phyloP scores from a whole-genome alignment of 1,140 invertebrate genomes.

The Scaptodrosophila lebanonensis region DNA sequence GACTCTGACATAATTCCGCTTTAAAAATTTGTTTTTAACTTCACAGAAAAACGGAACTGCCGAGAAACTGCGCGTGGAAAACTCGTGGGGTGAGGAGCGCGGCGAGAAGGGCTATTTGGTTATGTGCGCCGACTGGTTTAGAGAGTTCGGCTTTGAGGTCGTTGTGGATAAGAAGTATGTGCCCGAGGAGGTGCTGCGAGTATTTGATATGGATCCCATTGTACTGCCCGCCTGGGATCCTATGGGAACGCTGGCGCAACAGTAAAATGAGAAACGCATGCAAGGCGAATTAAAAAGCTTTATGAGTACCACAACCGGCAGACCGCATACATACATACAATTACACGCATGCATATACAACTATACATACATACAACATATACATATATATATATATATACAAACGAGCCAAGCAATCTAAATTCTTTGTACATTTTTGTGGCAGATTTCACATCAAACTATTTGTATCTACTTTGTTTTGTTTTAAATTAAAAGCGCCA shows the following conservation, averaged over 20 bases:
- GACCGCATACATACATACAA: conserved; percentile 13
- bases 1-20: neutral
- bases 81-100: conserved; percentile 93
- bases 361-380: conserved; percentile 4
- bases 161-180: conserved; percentile 92
- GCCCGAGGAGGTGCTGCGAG: conserved; percentile 84
- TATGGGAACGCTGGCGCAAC: conserved; percentile 89
- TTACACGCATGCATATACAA: conserved; percentile 8
- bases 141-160: conserved; percentile 93
- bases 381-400: conserved; percentile 5
- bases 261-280: no score
- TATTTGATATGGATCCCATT: conserved; percentile 86
- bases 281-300: conserved; percentile 20
- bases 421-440: no score
- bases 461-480: no score
- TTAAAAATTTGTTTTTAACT: neutral
- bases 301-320: conserved; percentile 39
- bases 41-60: conserved; percentile 82
- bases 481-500: no score
- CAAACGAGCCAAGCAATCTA: no score
- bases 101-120: conserved; percentile 92
- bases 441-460: no score
- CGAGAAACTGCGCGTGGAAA: conserved; percentile 90
- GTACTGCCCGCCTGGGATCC: conserved; percentile 94
- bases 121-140: conserved; percentile 91